A percentile compares a stretch with the other conserved stretches of the same genome.
Conservation (phyloP, 2,797 vertebrate genomes). For the Potorous gilbertii region DNA sequence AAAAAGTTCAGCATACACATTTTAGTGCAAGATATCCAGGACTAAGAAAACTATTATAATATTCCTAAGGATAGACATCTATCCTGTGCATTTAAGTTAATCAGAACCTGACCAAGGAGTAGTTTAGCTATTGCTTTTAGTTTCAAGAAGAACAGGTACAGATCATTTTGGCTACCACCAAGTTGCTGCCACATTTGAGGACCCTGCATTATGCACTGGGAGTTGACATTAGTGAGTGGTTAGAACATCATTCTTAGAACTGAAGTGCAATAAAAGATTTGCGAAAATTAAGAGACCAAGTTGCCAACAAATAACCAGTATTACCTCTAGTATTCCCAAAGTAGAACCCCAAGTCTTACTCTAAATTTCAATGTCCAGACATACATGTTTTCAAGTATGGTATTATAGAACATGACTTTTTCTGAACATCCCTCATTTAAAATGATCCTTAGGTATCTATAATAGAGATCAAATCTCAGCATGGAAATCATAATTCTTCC, state of each 20-base stretch:
- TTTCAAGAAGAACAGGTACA: not conserved
- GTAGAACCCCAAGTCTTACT: conserved; percentile 27
- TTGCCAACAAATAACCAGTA: conserved; percentile 43
- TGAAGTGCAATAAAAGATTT: conserved; percentile 16
- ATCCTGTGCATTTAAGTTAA: conserved; percentile 38
- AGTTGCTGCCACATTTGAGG: not conserved
- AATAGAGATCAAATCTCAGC: not conserved
- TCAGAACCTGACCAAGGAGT: conserved; percentile 22
- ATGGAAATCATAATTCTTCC: conserved; percentile 19
- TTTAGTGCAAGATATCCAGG: not conserved
- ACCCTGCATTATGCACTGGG: not conserved
- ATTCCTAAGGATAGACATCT: not conserved
- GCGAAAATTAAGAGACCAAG: conserved; percentile 32
- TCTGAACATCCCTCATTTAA: not conserved
- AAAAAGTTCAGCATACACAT: not conserved
- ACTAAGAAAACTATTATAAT: not conserved
- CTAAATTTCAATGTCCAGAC: conserved; percentile 60
- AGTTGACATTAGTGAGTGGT: conserved; percentile 7
- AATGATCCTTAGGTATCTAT: not conserved
- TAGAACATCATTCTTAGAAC: conserved; percentile 36
- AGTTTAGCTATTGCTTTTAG: conserved; percentile 21
- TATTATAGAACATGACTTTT: conserved; percentile 25
- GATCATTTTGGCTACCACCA: conserved; percentile 37
- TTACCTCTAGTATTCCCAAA: conserved; percentile 56
- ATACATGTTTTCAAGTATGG: conserved; percentile 51